These are phyloP conservation scores for Melanargia galathea DNA, from an alignment of 2,888 invertebrate genomes.

Conservation along the genomic window DNA sequence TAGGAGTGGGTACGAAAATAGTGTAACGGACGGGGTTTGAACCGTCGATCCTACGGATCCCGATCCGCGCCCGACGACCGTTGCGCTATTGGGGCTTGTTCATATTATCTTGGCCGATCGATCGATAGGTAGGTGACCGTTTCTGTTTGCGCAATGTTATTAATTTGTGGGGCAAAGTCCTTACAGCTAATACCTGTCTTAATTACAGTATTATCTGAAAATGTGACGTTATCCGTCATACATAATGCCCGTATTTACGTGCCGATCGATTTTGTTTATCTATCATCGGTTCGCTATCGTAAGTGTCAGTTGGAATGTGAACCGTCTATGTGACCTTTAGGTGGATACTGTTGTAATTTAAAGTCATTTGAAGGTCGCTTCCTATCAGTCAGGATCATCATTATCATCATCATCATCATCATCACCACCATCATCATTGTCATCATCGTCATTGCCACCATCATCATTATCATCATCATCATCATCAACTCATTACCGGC, in stretches of 20 bases:
- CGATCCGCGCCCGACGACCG: too few relatives aligned
- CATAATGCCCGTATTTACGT: slow-evolving; percentile 9
- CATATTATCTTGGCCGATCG: too few relatives aligned
- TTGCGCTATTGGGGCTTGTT: too few relatives aligned
- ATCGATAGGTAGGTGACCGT: slow-evolving; percentile 1
- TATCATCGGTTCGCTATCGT: neutral
- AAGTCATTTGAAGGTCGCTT: slow-evolving; percentile 2
- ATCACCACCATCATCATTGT: too few relatives aligned
- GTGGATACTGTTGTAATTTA: neutral
- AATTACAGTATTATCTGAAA: slow-evolving; percentile 1
- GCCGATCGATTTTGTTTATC: slow-evolving; percentile 5
- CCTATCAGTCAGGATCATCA: neutral
- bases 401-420: neutral
- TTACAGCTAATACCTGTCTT: slow-evolving; percentile 1
- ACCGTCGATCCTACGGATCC: too few relatives aligned
- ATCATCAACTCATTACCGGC: too few relatives aligned
- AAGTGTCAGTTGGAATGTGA: neutral
- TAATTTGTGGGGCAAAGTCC: slow-evolving; percentile 6
- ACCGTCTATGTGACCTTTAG: neutral
- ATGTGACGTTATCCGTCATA: slow-evolving; percentile 6
- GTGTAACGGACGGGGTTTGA: too few relatives aligned
- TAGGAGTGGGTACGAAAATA: too few relatives aligned
- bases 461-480: too few relatives aligned
- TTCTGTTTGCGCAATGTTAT: too few relatives aligned
- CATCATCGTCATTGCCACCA: neutral